Evolutionary conservation across 1,140 invertebrate genomes (phyloP).

Genomic region (Panulirus ornatus): DNA sequence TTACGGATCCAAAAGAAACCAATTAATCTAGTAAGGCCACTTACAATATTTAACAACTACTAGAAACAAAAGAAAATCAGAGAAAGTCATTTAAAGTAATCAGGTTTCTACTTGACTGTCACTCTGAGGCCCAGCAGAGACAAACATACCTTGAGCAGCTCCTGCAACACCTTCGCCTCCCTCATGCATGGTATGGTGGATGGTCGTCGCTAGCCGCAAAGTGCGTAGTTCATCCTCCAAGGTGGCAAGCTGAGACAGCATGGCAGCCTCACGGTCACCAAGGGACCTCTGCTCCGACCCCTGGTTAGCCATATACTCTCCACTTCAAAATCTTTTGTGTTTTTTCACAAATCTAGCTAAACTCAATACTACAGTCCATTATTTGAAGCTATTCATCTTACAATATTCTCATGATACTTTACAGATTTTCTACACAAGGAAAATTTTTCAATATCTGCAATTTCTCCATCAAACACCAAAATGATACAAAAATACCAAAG

Average conservation of each 20-base stretch:
- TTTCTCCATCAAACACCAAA: no score
- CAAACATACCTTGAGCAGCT: not conserved
- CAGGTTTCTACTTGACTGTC: not conserved
- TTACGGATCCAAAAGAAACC: no score
- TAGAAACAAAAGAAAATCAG: not conserved
- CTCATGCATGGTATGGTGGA: not conserved
- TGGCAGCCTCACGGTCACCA: slow-evolving; percentile 32
- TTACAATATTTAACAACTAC: no score
- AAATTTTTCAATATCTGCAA: not conserved
- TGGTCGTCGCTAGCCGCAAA: slow-evolving; percentile 40
- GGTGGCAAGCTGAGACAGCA: slow-evolving; percentile 46
- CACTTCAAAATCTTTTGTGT: not conserved
- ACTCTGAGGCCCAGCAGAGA: no score
- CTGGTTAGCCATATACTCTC: slow-evolving; percentile 20
- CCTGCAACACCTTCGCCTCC: not conserved
- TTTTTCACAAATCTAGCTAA: not conserved
- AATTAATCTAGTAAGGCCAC: no score
- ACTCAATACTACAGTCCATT: not conserved
- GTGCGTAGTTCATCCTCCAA: slow-evolving; percentile 59
- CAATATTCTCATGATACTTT: not conserved
- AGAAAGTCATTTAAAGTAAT: no score
- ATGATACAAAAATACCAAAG: not conserved
- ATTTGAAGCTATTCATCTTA: not conserved
- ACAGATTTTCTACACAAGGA: not conserved
- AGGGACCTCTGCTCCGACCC: slow-evolving; percentile 26